These are phyloP conservation scores for Gymnorhina tibicen DNA, from an alignment of 2,113 vertebrate species.

Conservation along the genomic window DNA sequence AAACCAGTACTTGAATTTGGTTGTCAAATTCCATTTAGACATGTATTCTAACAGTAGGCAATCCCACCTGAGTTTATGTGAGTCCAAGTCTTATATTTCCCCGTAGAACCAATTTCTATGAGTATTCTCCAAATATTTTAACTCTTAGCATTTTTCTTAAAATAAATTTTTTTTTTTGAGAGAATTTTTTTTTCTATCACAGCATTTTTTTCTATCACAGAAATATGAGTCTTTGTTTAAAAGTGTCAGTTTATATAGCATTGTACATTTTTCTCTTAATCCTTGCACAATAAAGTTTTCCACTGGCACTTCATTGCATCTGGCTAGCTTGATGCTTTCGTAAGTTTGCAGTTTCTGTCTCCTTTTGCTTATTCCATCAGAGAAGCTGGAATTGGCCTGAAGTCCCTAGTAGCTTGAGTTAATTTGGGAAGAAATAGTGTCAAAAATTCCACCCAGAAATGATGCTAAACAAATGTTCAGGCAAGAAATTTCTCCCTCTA, in stretches of 20 bases:
- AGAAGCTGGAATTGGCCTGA: background rate
- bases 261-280: background rate
- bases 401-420: background rate
- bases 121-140: background rate
- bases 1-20: background rate
- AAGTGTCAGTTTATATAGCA: background rate
- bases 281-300: background rate
- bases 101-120: background rate
- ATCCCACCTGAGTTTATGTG: background rate
- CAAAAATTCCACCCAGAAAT: constrained; percentile 7
- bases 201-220: background rate
- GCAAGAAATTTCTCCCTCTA: background rate
- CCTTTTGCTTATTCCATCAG: background rate
- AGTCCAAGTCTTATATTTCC: background rate
- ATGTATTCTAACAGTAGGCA: background rate
- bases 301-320: background rate
- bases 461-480: constrained; percentile 6
- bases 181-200: background rate
- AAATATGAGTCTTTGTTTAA: background rate
- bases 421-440: background rate
- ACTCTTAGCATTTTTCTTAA: background rate
- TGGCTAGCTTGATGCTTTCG: background rate
- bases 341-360: background rate
- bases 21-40: background rate
- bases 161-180: background rate